Base-by-base conservation (phyloP, 1,140 invertebrate species). In the Microplitis mediator region DNA sequence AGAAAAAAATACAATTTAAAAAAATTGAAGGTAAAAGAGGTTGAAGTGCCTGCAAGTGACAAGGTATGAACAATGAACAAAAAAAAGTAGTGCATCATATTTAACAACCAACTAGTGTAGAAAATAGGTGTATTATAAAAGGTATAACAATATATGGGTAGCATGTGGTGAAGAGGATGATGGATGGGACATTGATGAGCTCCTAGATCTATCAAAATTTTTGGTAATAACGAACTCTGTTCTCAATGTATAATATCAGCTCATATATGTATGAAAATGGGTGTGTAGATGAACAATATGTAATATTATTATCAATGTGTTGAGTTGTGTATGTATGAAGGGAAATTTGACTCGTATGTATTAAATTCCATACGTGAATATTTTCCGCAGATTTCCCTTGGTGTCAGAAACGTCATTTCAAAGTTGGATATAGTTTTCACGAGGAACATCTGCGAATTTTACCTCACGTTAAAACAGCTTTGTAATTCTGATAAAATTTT, bases 141-240 rank as follows among this genome's bases (percentile, higher is more conserved):
- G 50, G 62, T 62, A 72, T 68, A 69, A 67, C 71, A 72, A 45
- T 52, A 54, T 61, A 62, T 71, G 61, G 23, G 2, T 72, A 69
- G 65, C 71, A 75, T 69, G 71, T 73, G 14, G 4, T 62, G 74
- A 16, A 50, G 73, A 75, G 69, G 58, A 70, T 77, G 71, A 77
- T 77, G 74, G 74, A 77, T 77, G 69, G 61, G 69, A 71, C 54
- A 50, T 71, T 71, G 60, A 71, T 71, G 69, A 58, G 60, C 13
- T 31, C 62, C 58, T 36, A 63, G 14, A 63, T 63, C 34, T 45
- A 11, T 45, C 39, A 45, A 11, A 45, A 45, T 45, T 45, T 23
- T 45, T 11, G 39, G 39, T 45, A 45, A 45, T 45, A 45, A 45
- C 39, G 5, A 45, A 45, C 39, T 5, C 39, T 0, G 6, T 45